Evolutionary conservation across 2,888 invertebrate species (phyloP).

Genomic region (Hybos culiciformis): DNA sequence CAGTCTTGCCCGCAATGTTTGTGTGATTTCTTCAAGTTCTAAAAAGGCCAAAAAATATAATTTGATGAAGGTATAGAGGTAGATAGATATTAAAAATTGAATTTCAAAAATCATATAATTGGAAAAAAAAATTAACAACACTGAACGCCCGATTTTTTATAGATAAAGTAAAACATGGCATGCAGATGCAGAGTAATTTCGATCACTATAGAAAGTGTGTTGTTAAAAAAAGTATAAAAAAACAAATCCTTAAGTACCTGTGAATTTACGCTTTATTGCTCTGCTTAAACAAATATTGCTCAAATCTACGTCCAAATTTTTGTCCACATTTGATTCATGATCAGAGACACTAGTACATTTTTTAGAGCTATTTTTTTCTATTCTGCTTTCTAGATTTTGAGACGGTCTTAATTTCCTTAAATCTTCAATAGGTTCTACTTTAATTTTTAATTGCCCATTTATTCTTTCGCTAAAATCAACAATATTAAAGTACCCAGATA

Average conservation of each 20-base stretch:
- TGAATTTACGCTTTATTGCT: slow-evolving; percentile 45
- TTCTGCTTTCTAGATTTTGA: not conserved
- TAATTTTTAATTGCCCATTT: slow-evolving; percentile 48
- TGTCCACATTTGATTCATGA: slow-evolving; percentile 25
- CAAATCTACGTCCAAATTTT: slow-evolving; percentile 26
- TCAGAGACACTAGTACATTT: slow-evolving; percentile 10
- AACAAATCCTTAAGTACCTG: no score
- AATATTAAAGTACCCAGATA: slow-evolving; percentile 50
- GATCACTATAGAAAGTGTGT: no score
- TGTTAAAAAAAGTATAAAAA: no score
- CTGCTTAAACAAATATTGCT: slow-evolving; percentile 32
- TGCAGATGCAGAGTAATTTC: no score
- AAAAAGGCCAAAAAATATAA: no score
- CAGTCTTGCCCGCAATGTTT: slow-evolving; percentile 42
- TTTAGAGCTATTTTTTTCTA: not conserved
- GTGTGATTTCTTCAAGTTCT: slow-evolving; percentile 50
- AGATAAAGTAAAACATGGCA: no score
- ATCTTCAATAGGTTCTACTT: slow-evolving; percentile 41
- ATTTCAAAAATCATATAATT: no score
- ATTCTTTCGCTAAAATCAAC: slow-evolving; percentile 44
- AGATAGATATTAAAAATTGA: no score
- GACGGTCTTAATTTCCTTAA: slow-evolving; percentile 6
- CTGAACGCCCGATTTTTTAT: no score
- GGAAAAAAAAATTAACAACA: no score
- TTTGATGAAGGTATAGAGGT: no score